Evolutionary conservation across 2,888 invertebrate genomes (phyloP).

Genomic region (Eumacrocentrus americanus): DNA sequence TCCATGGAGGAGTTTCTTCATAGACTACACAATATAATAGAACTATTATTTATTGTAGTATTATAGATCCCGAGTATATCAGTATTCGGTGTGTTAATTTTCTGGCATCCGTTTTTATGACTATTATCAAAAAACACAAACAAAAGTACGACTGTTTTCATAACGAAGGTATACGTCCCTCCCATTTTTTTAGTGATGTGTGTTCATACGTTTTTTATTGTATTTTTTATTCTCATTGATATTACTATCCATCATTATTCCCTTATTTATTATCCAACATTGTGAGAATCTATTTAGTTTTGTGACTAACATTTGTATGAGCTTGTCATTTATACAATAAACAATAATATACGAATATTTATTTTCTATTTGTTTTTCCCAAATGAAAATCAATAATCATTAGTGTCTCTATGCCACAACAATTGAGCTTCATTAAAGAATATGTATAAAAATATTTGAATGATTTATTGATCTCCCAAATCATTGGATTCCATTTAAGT

Average conservation of each 20-base stretch:
- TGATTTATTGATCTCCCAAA: no score
- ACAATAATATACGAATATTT: slow-evolving; percentile 22
- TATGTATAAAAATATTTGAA: no score
- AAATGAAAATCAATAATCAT: no score
- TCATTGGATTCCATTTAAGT: no score
- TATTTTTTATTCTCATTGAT: slow-evolving; percentile 29
- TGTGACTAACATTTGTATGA: slow-evolving; percentile 47
- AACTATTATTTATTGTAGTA: slow-evolving; percentile 39
- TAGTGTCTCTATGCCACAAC: no score
- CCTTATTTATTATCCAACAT: slow-evolving; percentile 36
- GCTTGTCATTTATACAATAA: slow-evolving; percentile 47
- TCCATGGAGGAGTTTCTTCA: slow-evolving; percentile 20
- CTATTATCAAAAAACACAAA: neutral
- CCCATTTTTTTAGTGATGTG: slow-evolving; percentile 35
- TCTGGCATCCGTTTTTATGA: neutral
- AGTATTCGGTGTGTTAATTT: slow-evolving; percentile 2
- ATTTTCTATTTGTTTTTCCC: neutral
- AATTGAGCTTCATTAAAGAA: no score
- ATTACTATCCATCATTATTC: slow-evolving; percentile 27
- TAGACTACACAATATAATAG: slow-evolving; percentile 25
- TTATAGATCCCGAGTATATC: slow-evolving; percentile 24
- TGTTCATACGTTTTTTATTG: slow-evolving; percentile 31
- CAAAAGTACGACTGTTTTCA: no score
- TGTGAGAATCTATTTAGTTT: slow-evolving; percentile 36
- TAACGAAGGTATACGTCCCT: slow-evolving; percentile 23